phyloP scores from a whole-genome alignment of 2,888 invertebrate species.

The Abscondita cerata region DNA sequence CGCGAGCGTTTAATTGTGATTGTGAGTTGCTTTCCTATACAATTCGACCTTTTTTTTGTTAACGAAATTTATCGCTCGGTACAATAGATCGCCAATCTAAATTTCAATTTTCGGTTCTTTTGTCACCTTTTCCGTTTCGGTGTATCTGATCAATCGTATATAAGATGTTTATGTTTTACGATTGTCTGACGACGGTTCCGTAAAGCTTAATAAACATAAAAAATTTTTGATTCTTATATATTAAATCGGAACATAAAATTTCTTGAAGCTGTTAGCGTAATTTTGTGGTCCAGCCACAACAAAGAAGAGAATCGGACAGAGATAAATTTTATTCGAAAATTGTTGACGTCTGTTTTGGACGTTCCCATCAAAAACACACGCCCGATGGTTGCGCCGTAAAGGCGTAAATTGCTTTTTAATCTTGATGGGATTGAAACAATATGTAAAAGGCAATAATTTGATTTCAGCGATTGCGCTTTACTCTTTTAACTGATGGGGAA shows the following conservation, averaged over 20 bases:
- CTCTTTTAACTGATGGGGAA: too few species aligned
- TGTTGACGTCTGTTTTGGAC: slow-evolving; percentile 9
- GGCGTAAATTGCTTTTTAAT: too few species aligned
- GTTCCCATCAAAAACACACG: slow-evolving; percentile 3
- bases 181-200: background rate
- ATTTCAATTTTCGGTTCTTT: slow-evolving; percentile 11
- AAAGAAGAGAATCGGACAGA: background rate
- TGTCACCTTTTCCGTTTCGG: slow-evolving; percentile 5
- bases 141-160: slow-evolving; percentile 12
- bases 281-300: background rate
- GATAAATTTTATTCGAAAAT: slow-evolving; percentile 3
- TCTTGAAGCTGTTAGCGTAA: slow-evolving; percentile 5
- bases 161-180: slow-evolving; percentile 1
- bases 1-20: too few species aligned
- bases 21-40: too few species aligned
- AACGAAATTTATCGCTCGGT: background rate
- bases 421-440: too few species aligned
- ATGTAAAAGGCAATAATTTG: too few species aligned
- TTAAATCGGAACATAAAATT: background rate
- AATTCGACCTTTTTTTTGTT: too few species aligned
- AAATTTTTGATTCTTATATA: background rate
- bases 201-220: background rate
- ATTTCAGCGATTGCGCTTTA: too few species aligned
- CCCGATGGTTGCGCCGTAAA: background rate
- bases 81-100: slow-evolving; percentile 1